phyloP scores from a whole-genome alignment of 2,113 vertebrate species.

The Phoenicopterus ruber region DNA sequence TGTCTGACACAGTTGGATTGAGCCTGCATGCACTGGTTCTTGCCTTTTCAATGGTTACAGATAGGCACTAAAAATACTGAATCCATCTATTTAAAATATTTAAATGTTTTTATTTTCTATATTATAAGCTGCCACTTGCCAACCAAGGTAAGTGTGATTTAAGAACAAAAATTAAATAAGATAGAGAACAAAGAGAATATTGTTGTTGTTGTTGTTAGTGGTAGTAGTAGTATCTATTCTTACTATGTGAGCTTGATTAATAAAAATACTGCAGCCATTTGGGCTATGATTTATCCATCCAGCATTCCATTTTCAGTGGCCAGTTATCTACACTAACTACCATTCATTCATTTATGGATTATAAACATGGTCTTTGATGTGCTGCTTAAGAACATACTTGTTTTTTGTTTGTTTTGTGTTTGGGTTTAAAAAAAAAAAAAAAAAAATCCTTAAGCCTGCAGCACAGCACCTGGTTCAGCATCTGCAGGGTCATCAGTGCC shows the following conservation, averaged over 20 bases:
- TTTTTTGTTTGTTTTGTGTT: not conserved
- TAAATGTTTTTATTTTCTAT: not conserved
- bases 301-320: not conserved
- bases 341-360: not conserved
- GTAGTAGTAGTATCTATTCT: no score
- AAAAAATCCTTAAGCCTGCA: not conserved
- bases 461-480: not conserved
- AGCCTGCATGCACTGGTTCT: not conserved
- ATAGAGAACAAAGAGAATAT: not conserved
- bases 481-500: not conserved
- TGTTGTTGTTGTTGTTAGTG: not conserved
- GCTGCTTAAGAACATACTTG: not conserved
- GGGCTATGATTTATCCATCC: not conserved
- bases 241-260: not conserved
- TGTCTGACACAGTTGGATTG: not conserved
- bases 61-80: not conserved
- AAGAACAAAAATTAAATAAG: not conserved
- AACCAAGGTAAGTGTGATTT: slow-evolving; percentile 15
- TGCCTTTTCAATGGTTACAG: not conserved
- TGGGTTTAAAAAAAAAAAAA: not conserved
- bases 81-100: not conserved
- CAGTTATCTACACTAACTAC: not conserved
- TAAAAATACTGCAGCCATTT: not conserved
- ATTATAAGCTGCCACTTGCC: slow-evolving; percentile 21
- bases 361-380: not conserved